Evolutionary conservation across 2,113 vertebrate species (phyloP).

Genomic region (Alligator mississippiensis): DNA sequence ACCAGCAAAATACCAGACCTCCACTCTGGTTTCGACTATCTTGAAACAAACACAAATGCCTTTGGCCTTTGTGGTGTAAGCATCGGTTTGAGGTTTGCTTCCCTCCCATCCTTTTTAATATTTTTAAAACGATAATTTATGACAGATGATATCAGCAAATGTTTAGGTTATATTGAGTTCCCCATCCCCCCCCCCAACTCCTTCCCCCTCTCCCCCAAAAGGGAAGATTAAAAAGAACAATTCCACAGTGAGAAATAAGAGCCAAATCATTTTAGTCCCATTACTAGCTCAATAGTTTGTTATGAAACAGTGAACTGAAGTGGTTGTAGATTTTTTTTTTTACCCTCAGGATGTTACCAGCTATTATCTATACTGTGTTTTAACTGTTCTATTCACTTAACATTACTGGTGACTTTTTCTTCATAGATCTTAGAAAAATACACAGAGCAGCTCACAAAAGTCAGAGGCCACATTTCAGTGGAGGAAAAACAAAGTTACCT

Average conservation of each 20-base stretch:
- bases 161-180: neutral
- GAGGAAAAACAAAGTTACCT: slow-evolving; percentile 21
- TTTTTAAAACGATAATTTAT: slow-evolving; percentile 59
- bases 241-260: neutral
- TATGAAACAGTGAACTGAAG: slow-evolving; percentile 13
- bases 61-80: slow-evolving; percentile 71
- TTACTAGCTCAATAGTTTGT: slow-evolving; percentile 33
- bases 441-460: slow-evolving; percentile 22
- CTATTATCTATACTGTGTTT: neutral
- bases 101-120: neutral
- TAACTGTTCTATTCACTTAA: neutral
- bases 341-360: neutral
- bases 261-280: neutral
- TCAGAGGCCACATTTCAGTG: slow-evolving; percentile 23
- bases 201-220: neutral
- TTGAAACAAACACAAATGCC: slow-evolving; percentile 76
- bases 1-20: slow-evolving; percentile 80
- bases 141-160: slow-evolving; percentile 52
- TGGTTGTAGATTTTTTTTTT: slow-evolving; percentile 35
- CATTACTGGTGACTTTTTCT: slow-evolving; percentile 13
- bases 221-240: neutral
- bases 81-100: slow-evolving; percentile 53
- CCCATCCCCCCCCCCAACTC: neutral
- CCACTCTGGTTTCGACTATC: slow-evolving; percentile 62
- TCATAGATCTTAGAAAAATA: slow-evolving; percentile 32